phyloP scores from a whole-genome alignment of 2,888 invertebrate species.

The Chrysolina oricalcia region DNA sequence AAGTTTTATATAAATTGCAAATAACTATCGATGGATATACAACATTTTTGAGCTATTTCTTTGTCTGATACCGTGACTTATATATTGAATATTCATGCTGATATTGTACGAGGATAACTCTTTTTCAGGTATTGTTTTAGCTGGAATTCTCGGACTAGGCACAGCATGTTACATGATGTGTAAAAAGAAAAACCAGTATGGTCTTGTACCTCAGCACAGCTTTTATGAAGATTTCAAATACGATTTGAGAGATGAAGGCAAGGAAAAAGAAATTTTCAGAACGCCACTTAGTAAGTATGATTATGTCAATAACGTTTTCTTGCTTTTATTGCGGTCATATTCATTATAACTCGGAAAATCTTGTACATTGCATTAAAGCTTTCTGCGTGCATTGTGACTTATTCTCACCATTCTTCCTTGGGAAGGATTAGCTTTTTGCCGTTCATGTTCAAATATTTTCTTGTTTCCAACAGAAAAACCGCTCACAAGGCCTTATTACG shows the following conservation, averaged over 20 bases:
- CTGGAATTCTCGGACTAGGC: slow-evolving; percentile 73
- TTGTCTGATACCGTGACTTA: no score
- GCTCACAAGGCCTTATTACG: slow-evolving; percentile 78
- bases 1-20: no score
- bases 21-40: no score
- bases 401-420: no score
- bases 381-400: no score
- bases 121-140: slow-evolving; percentile 74
- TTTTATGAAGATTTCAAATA: slow-evolving; percentile 60
- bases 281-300: slow-evolving; percentile 59
- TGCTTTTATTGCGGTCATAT: no score
- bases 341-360: no score
- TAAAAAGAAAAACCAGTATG: slow-evolving; percentile 66
- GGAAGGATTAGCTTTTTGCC: not conserved
- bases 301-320: no score
- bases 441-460: slow-evolving; percentile 10
- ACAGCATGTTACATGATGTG: slow-evolving; percentile 76
- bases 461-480: slow-evolving; percentile 60
- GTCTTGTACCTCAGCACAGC: slow-evolving; percentile 60
- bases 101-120: not conserved
- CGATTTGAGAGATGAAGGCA: slow-evolving; percentile 56
- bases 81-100: not conserved
- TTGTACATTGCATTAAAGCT: no score
- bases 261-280: slow-evolving; percentile 62
- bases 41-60: no score